Evolutionary conservation across 64 coral and sea anemone genomes (phyloP), one percentile per base, ranked within the genome.

Genomic region (Anthopleura sola): DNA sequence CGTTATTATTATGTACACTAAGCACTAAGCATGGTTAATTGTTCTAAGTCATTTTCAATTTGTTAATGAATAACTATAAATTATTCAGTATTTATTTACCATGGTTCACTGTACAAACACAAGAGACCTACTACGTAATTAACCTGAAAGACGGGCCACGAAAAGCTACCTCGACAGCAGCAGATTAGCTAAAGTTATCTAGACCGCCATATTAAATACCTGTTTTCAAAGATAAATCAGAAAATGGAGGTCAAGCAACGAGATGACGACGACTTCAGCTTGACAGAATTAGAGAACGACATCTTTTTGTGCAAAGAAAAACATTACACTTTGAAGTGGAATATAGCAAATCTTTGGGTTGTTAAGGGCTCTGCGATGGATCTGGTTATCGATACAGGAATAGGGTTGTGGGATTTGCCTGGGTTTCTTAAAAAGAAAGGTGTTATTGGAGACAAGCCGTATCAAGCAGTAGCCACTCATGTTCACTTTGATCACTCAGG

Each of bases 401-500:
- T 94, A 3, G 92, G 92, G 2, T 36, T 94, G 31, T 94, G 92
- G 92, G 78, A 90, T 68, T 83, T 94, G 68, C 88, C 92, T 12
- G 74, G 80, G 53, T 94, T 94, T 74, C 88, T 94, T 38, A 60
- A 86, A 84, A 50, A 83, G 36, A 80, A 90, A 29, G 50, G 60
- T 32, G 77, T 94, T 55, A 94, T 94, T 74, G 92, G 92, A 5
- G 76, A 94, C 34, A 94, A 94, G 28, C 92, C 88, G 18, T 86
- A 88, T 6, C 77, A 90, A 64, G 92, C 92, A 29, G 92, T 94
- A 3, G 92, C 92, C 55, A 94, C 92, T n/a, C 92, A 94, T 46
- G 34, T 94, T 20, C 92, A 94, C 71, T 94, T 90, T 82, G 92
- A 90, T 77, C 92, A 94, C 77, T 90, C 92, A 1, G 92, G 92